These are phyloP conservation scores for Gopherus evgoodei DNA, from an alignment of 2,113 vertebrate genomes.

Conservation along the genomic window DNA sequence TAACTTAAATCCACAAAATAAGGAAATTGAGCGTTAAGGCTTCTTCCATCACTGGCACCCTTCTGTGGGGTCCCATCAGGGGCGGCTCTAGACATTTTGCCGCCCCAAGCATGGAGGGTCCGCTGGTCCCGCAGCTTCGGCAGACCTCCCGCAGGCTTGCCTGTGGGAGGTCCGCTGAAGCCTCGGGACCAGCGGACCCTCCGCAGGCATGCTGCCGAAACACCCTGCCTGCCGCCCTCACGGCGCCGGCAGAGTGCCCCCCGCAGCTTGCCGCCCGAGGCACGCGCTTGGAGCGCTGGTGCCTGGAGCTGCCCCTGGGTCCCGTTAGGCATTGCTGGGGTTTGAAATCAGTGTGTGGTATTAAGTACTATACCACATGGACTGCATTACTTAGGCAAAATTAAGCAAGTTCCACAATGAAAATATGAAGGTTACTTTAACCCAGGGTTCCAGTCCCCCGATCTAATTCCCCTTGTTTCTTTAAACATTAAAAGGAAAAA, in stretches of 20 bases:
- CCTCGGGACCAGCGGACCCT: too few species aligned
- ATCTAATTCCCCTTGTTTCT: conserved; percentile 50
- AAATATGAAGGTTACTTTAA: conserved; percentile 45
- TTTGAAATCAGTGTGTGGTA: neutral
- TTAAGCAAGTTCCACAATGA: conserved; percentile 11
- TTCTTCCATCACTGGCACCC: neutral
- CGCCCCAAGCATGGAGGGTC: too few species aligned
- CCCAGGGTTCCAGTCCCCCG: neutral
- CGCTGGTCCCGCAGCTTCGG: too few species aligned
- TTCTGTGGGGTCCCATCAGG: conserved; percentile 9
- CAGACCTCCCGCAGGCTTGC: too few species aligned
- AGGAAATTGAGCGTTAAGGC: neutral
- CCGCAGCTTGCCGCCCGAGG: too few species aligned
- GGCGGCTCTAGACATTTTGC: too few species aligned
- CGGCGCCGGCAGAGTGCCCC: too few species aligned
- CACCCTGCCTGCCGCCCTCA: too few species aligned
- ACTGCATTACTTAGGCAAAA: conserved; percentile 41
- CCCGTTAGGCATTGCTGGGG: neutral
- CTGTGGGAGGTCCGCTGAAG: too few species aligned
- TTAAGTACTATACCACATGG: conserved; percentile 15
- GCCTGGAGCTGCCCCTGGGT: neutral
- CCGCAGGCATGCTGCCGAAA: too few species aligned
- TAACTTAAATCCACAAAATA: neutral
- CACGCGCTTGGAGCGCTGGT: too few species aligned
- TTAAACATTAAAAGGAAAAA: conserved; percentile 18